These are phyloP conservation scores for Meteorus colon DNA, from an alignment of 2,888 invertebrate genomes.

Conservation along the genomic window DNA sequence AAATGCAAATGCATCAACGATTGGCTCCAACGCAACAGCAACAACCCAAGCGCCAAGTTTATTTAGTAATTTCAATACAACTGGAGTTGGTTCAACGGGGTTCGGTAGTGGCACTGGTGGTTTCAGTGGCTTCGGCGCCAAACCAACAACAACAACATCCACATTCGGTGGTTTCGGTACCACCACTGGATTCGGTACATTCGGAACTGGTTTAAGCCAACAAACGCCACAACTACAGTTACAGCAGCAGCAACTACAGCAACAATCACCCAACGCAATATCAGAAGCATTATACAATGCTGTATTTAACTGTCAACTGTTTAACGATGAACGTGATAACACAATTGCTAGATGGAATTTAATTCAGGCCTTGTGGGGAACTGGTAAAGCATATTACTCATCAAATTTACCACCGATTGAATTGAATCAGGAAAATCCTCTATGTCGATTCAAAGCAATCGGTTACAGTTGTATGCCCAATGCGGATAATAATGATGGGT, in stretches of 20 bases:
- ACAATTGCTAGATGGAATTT: constrained; percentile 96
- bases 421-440: constrained; percentile 90
- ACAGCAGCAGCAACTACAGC: constrained; percentile 75
- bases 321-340: constrained; percentile 95
- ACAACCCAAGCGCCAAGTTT: constrained; percentile 70
- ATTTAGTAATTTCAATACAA: constrained; percentile 75
- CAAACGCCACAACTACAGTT: constrained; percentile 66
- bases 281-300: constrained; percentile 82
- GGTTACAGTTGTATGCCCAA: constrained; percentile 92
- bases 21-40: constrained; percentile 59
- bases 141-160: constrained; percentile 73
- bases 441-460: constrained; percentile 95
- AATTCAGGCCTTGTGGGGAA: constrained; percentile 91
- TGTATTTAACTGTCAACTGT: constrained; percentile 86
- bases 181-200: constrained; percentile 60
- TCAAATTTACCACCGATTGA: constrained; percentile 86
- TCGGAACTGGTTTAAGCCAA: constrained; percentile 61
- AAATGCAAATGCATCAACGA: not conserved
- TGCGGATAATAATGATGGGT: constrained; percentile 92
- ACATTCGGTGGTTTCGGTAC: constrained; percentile 73
- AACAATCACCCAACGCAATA: constrained; percentile 77
- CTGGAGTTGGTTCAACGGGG: constrained; percentile 69
- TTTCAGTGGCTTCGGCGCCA: constrained; percentile 76
- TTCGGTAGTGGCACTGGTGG: constrained; percentile 66
- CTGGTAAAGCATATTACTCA: constrained; percentile 88